Percentiles rank a stretch among this genome's conserved stretches.
phyloP scores from a whole-genome alignment of 2,113 vertebrate genomes.

The Anas platyrhynchos region DNA sequence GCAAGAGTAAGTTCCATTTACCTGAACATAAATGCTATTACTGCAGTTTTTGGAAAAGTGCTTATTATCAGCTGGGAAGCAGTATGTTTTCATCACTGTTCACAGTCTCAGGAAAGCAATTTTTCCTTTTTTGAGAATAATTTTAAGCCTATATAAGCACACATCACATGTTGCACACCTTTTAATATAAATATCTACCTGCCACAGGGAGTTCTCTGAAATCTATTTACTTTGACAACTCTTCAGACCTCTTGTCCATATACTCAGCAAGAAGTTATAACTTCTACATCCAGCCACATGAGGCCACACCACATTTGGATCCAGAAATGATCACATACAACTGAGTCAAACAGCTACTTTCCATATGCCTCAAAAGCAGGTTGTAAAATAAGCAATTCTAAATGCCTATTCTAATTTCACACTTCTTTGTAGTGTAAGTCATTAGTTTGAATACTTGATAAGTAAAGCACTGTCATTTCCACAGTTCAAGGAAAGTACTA shows the following conservation, averaged over 20 bases:
- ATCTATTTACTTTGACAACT: not conserved
- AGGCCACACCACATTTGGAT: not conserved
- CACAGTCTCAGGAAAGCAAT: not conserved
- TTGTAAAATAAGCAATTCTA: not conserved
- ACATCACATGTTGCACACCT: not conserved
- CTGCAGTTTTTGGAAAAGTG: not conserved
- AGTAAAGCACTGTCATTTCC: not conserved
- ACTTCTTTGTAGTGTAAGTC: not conserved
- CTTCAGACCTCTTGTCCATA: not conserved
- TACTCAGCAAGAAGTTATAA: not conserved
- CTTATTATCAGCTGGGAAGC: not conserved
- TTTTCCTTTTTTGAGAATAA: not conserved
- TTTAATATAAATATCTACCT: not conserved
- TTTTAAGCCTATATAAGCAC: not conserved
- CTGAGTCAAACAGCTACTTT: not conserved
- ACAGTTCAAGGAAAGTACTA: not conserved
- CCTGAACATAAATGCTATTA: not conserved
- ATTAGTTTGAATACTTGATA: not conserved
- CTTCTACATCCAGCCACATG: not conserved
- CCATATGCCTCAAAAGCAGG: not conserved
- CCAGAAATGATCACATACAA: not conserved
- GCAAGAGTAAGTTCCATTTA: not conserved
- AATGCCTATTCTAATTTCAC: not conserved
- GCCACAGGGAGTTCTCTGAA: not conserved
- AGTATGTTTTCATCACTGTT: not conserved